Evolutionary conservation across 2,888 invertebrate species (phyloP).

Genomic region (Invenusta paracnida): DNA sequence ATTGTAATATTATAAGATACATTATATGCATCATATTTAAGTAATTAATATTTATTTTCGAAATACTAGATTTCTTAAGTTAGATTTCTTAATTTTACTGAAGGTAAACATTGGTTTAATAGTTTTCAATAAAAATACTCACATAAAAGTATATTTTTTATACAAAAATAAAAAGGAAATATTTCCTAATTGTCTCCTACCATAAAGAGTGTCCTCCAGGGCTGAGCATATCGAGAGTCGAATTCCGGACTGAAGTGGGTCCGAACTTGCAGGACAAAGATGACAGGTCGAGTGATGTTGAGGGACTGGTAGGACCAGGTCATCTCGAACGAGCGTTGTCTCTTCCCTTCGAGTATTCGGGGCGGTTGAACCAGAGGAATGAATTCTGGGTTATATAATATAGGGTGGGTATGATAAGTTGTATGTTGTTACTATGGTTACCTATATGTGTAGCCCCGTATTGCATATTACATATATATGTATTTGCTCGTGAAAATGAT

Average conservation of each 20-base stretch:
- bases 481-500: too few species aligned
- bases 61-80: too few species aligned
- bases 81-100: too few species aligned
- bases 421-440: not conserved
- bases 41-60: too few species aligned
- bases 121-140: too few species aligned
- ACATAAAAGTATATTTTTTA: not conserved
- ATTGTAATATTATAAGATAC: too few species aligned
- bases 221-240: not conserved
- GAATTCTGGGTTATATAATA: not conserved
- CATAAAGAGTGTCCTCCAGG: slow-evolving; percentile 14
- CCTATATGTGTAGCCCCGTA: not conserved
- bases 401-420: not conserved
- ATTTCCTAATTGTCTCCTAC: not conserved
- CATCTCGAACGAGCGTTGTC: not conserved
- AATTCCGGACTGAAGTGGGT: slow-evolving; percentile 24
- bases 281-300: not conserved
- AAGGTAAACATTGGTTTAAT: not conserved
- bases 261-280: slow-evolving; percentile 23
- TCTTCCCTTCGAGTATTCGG: not conserved
- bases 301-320: not conserved
- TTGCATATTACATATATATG: too few species aligned
- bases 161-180: too few species aligned
- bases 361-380: not conserved
- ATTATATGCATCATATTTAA: too few species aligned